phyloP scores from a whole-genome alignment of 2,888 invertebrate species.

The Epiblema foenella region DNA sequence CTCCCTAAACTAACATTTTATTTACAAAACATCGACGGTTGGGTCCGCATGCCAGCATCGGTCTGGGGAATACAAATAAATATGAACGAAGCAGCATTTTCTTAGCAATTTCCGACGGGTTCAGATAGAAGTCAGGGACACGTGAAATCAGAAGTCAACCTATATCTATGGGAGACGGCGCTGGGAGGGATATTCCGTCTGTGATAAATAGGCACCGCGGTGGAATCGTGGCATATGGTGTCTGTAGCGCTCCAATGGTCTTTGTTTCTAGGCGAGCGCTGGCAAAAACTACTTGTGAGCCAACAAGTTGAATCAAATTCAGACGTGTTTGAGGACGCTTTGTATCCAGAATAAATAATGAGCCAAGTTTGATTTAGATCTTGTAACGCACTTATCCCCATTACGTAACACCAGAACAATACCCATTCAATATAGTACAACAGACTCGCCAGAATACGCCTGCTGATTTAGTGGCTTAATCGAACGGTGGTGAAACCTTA shows the following conservation, averaged over 20 bases:
- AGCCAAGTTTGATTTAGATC: background rate
- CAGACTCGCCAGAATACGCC: constrained; percentile 33
- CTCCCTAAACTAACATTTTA: constrained; percentile 61
- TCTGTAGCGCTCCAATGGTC: constrained; percentile 16
- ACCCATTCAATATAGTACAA: background rate
- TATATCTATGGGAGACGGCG: constrained; percentile 73
- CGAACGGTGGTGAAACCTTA: constrained; percentile 68
- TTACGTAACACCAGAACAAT: background rate
- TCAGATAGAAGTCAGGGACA: constrained; percentile 68
- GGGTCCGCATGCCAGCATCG: constrained; percentile 55
- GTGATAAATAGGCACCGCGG: constrained; percentile 40
- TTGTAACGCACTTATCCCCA: background rate
- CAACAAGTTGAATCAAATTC: constrained; percentile 27
- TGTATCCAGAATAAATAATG: background rate
- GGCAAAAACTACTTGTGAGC: constrained; percentile 19
- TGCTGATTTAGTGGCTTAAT: constrained; percentile 75
- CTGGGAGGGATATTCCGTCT: constrained; percentile 46
- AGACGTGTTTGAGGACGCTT: constrained; percentile 18
- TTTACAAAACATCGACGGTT: constrained; percentile 56
- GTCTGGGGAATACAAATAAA: constrained; percentile 73
- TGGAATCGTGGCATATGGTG: constrained; percentile 32
- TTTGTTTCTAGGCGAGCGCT: constrained; percentile 15
- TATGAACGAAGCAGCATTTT: constrained; percentile 69
- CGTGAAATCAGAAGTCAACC: constrained; percentile 78
- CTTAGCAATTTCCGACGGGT: constrained; percentile 75